Base-by-base conservation (phyloP, 2,113 vertebrate species). In the Limanda limanda region DNA sequence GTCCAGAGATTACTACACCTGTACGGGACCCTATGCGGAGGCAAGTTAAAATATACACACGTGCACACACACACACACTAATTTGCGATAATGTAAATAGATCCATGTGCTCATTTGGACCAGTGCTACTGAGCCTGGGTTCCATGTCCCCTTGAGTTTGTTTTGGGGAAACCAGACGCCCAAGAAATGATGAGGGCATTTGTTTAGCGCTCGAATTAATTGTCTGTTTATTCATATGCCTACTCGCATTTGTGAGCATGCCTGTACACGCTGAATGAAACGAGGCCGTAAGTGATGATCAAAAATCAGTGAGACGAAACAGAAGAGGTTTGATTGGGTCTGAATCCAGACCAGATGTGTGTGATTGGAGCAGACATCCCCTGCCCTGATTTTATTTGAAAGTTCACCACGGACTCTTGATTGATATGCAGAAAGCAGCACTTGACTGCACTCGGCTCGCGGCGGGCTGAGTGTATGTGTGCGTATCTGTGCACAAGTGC, bases 1-100 rank as follows among this genome's bases (percentile, higher is more conserved):
- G 83, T 98, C 97, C 80, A 94, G 96, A 81, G 97, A 98, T 91
- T 97, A 98, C 90, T 99, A 97, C 1, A 88, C 92, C 13, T 98
- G 97, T 86, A 95, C 92, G 4, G 96, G 95, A 20, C 90, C 94
- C 1, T 97, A 97, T 66, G 85, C 90, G 89, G 96, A 97, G 96
- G 98, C 98, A 93, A 37, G 40, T 82, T 56, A 37, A 68, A 31
- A 61, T 48, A 48, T 48, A 73, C 31, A 64, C 14, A 70, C 59
- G 23, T n/a, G 61, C 25, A 27, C 31, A 7, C 6, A 31, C 76
- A 63, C 55, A 40, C 51, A 56, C 47, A 18, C 14, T 48, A 18
- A 48, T 48, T 17, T 48, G 6, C 17, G 4, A 20, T 59, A 42
- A 61, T 66, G 21, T 54, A 72, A 65, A 37, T 51, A 72, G n/a